Percentiles rank a stretch among this genome's conserved stretches.
Evolutionary conservation across 1,140 invertebrate species (phyloP).

Genomic region (Microplitis mediator): DNA sequence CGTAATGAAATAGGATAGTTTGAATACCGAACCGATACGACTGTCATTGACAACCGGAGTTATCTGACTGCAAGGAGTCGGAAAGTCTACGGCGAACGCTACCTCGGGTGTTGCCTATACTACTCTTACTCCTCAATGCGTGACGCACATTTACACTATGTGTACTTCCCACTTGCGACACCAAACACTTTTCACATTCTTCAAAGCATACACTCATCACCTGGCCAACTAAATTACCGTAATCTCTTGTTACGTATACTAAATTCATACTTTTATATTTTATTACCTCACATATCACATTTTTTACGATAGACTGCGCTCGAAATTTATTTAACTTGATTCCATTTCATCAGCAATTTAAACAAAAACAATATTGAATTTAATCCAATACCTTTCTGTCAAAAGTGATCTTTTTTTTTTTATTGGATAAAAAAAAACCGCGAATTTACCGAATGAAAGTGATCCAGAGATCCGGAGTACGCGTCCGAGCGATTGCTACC

Average conservation of each 20-base stretch:
- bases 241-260: not conserved
- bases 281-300: no score
- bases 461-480: conserved; percentile 29
- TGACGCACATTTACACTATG: conserved; percentile 16
- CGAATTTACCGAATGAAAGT: no score
- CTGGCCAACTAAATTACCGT: not conserved
- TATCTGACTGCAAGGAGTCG: conserved; percentile 18
- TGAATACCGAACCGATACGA: not conserved
- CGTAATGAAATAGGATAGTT: no score
- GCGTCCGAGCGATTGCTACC: conserved; percentile 49
- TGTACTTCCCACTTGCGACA: conserved; percentile 1
- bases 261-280: no score
- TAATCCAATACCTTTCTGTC: no score
- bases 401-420: not conserved
- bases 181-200: conserved; percentile 17
- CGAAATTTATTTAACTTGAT: no score
- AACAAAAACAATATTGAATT: no score
- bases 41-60: conserved; percentile 13
- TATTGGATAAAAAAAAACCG: not conserved
- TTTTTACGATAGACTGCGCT: no score
- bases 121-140: not conserved
- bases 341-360: no score
- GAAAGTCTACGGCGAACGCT: not conserved
- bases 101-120: not conserved
- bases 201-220: not conserved